phyloP scores from a whole-genome alignment of 2,113 vertebrate species.

The Prionailurus bengalensis region DNA sequence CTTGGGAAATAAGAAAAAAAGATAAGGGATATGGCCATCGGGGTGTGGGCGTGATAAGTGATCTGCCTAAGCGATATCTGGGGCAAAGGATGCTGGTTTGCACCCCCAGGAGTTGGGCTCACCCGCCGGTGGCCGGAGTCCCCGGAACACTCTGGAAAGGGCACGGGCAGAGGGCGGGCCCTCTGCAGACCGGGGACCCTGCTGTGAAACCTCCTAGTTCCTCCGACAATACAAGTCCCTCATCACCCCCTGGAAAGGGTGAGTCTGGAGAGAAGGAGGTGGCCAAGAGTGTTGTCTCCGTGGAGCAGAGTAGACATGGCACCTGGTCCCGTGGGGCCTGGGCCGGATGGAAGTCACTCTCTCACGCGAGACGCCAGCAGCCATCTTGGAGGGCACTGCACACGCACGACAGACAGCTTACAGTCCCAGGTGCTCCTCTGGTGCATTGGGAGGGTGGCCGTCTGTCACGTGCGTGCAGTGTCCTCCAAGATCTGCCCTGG shows the following conservation, averaged over 20 bases:
- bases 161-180: not conserved
- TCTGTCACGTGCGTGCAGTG: rapidly evolving
- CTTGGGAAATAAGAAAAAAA: not conserved
- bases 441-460: too few relatives aligned
- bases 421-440: too few relatives aligned
- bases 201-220: not conserved
- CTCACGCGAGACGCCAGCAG: rapidly evolving
- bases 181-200: rapidly evolving
- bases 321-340: not conserved
- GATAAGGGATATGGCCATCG: not conserved
- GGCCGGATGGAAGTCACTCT: rapidly evolving
- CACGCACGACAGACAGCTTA: rapidly evolving
- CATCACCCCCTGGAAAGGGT: too few relatives aligned
- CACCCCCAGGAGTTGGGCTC: not conserved
- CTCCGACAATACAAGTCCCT: not conserved
- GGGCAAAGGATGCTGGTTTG: not conserved
- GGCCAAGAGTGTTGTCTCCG: too few relatives aligned
- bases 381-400: not conserved
- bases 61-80: not conserved
- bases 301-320: too few relatives aligned
- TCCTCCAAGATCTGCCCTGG: not conserved
- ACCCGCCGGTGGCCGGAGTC: rapidly evolving
- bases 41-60: rapidly evolving
- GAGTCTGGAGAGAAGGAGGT: not conserved
- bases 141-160: not conserved